Evolutionary conservation across 2,888 invertebrate species (phyloP).

Genomic region (Drosophila setosimentum): DNA sequence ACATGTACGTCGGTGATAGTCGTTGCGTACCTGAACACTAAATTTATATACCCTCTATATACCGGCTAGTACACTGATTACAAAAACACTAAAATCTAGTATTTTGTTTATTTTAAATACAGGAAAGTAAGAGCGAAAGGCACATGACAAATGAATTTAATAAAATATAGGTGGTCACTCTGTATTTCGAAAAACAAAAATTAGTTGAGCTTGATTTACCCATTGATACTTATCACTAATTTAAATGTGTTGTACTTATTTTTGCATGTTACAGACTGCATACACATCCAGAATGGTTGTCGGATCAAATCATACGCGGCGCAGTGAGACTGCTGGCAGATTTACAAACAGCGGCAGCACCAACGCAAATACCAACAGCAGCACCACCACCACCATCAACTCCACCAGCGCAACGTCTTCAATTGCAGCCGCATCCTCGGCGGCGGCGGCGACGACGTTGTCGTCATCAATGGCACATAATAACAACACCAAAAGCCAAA

Average conservation of each 20-base stretch:
- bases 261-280: conserved; percentile 59
- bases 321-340: conserved; percentile 84
- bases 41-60: too few species aligned
- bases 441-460: conserved; percentile 58
- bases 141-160: background rate
- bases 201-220: background rate
- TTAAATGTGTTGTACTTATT: background rate
- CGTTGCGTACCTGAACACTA: too few species aligned
- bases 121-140: background rate
- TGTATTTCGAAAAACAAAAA: too few species aligned
- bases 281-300: conserved; percentile 83
- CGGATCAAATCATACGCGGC: conserved; percentile 84
- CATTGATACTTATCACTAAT: background rate
- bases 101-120: background rate
- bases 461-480: conserved; percentile 68
- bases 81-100: background rate
- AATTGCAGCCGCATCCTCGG: conserved; percentile 59
- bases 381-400: conserved; percentile 60
- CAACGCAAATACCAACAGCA: conserved; percentile 39
- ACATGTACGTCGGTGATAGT: too few species aligned
- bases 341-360: conserved; percentile 65
- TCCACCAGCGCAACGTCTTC: conserved; percentile 75
- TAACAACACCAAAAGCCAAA: conserved; percentile 57
- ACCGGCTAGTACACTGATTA: too few species aligned
- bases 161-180: background rate